Evolutionary conservation across 1,140 invertebrate genomes (phyloP).

Genomic region (Sitodiplosis mosellana): DNA sequence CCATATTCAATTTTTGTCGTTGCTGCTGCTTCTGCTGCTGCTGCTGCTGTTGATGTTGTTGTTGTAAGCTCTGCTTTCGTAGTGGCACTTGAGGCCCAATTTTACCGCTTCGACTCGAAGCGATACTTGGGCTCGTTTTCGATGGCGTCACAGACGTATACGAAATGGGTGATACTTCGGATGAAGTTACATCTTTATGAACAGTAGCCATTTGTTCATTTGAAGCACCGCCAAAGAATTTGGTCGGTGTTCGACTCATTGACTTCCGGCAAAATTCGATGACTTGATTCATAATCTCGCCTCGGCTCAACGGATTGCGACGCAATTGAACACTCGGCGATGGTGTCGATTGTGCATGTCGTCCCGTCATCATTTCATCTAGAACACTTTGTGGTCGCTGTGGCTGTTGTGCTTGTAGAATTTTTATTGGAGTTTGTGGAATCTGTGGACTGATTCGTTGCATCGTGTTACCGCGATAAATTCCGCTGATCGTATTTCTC

Average conservation of each 20-base stretch:
- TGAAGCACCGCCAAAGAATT: background rate
- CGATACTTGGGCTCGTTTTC: conserved; percentile 3
- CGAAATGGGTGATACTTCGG: conserved; percentile 20
- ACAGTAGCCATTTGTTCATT: conserved; percentile 9
- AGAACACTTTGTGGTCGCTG: conserved; percentile 18
- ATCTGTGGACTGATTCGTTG: too few species aligned
- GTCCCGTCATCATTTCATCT: conserved; percentile 11
- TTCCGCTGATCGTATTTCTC: conserved; percentile 18
- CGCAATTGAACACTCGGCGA: conserved; percentile 9
- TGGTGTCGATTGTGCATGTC: conserved; percentile 2
- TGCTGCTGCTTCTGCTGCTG: background rate
- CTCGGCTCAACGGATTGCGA: conserved; percentile 13
- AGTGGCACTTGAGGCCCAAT: conserved; percentile 15
- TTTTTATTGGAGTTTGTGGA: too few species aligned
- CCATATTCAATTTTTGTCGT: background rate
- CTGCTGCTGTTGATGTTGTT: conserved; percentile 4
- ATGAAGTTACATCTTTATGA: conserved; percentile 9
- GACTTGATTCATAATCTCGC: conserved; percentile 22
- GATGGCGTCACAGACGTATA: conserved; percentile 18
- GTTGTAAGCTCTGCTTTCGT: conserved; percentile 18
- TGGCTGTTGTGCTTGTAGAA: background rate
- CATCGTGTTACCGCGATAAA: conserved; percentile 1
- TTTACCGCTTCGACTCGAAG: conserved; percentile 7
- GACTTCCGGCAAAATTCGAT: conserved; percentile 23
- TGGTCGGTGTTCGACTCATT: conserved; percentile 12